Conservation (phyloP, 2,797 vertebrate species). For the Microchirus variegatus region DNA sequence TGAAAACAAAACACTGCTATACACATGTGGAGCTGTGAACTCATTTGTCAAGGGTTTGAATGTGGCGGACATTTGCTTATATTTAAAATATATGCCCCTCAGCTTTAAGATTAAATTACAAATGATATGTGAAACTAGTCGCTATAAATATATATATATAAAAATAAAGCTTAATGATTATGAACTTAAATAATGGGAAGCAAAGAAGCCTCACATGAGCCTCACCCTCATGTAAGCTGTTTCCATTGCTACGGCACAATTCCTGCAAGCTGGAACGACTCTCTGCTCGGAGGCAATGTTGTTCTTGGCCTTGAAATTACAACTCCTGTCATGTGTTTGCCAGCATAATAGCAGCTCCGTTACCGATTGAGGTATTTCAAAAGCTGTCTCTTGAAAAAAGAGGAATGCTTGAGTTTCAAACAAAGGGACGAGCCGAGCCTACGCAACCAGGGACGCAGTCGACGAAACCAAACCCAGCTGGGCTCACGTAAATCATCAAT, state of each 20-base stretch:
- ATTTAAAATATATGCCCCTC: too few species aligned
- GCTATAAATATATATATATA: not conserved
- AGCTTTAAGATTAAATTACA: not conserved
- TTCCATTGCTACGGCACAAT: conserved; percentile 22
- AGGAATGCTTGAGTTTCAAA: conserved; percentile 25
- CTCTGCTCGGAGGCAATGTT: conserved; percentile 36
- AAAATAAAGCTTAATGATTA: not conserved
- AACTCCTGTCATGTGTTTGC: conserved; percentile 30
- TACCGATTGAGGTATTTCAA: conserved; percentile 14
- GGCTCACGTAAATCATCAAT: conserved; percentile 16
- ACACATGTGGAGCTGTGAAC: too few species aligned
- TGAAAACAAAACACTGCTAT: too few species aligned
- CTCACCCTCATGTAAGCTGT: not conserved
- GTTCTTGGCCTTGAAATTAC: conserved; percentile 50
- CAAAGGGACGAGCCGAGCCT: conserved; percentile 11
- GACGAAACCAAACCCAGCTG: conserved; percentile 9
- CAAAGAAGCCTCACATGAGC: not conserved
- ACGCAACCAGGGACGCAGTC: not conserved
- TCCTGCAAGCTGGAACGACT: conserved; percentile 19
- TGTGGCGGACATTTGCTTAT: too few species aligned
- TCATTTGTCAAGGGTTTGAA: too few species aligned
- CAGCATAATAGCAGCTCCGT: conserved; percentile 27
- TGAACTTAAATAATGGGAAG: conserved; percentile 7
- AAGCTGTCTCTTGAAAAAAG: conserved; percentile 34
- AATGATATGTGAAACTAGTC: not conserved